Conservation (phyloP, 37 sponge, comb jelly and placozoan genomes). For the Eunapius fragilis region DNA sequence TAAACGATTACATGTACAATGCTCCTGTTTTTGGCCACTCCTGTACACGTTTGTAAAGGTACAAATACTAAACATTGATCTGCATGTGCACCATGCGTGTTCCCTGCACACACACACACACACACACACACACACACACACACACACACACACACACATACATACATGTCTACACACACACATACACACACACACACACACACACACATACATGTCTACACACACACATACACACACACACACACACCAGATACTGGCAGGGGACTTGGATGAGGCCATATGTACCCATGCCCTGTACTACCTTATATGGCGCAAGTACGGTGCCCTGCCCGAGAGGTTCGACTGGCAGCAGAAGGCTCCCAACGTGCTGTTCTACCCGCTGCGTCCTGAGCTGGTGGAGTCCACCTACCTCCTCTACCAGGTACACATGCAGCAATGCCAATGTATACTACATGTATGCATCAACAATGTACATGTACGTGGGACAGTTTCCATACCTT, state of each 20-base stretch:
- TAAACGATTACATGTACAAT: too few relatives aligned
- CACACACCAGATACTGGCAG: constrained; percentile 75
- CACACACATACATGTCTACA: not conserved
- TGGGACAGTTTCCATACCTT: too few relatives aligned
- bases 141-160: not conserved
- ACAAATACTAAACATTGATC: too few relatives aligned
- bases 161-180: not conserved
- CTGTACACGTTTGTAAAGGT: too few relatives aligned
- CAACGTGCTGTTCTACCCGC: constrained; percentile 89
- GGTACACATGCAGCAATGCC: constrained; percentile 3
- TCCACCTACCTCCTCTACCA: constrained; percentile 95
- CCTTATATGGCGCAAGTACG: constrained; percentile 90
- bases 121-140: not conserved
- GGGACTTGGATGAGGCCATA: constrained; percentile 93
- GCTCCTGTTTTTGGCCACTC: too few relatives aligned
- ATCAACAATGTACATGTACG: too few relatives aligned
- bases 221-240: not conserved
- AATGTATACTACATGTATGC: too few relatives aligned
- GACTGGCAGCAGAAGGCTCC: constrained; percentile 79
- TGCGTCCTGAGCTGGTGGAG: constrained; percentile 95
- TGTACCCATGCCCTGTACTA: constrained; percentile 95
- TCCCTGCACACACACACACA: too few relatives aligned
- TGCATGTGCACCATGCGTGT: too few relatives aligned
- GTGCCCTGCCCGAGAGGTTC: constrained; percentile 91
- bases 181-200: not conserved